phyloP scores from a whole-genome alignment of 2,113 vertebrate species.

The Dascyllus trimaculatus region DNA sequence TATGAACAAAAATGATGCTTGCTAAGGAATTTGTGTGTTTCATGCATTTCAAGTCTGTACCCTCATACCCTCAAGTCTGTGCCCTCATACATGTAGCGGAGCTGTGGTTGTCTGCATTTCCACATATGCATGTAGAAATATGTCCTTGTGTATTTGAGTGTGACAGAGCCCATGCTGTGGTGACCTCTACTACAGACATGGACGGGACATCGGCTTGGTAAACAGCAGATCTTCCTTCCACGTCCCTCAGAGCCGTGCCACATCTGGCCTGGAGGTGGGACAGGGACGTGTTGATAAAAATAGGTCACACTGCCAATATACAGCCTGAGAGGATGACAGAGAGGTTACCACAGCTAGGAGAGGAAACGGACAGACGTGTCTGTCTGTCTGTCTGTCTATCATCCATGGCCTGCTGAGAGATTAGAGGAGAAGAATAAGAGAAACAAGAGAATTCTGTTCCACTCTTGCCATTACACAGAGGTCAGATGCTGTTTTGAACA shows the following conservation, averaged over 20 bases:
- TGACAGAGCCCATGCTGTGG: slow-evolving; percentile 25
- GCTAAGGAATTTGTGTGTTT: not conserved
- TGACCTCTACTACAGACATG: slow-evolving; percentile 74
- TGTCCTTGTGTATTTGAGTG: slow-evolving; percentile 27
- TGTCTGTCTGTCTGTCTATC: slow-evolving; percentile 65
- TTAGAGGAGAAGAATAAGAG: slow-evolving; percentile 35
- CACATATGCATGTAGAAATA: not conserved
- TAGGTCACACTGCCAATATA: slow-evolving; percentile 76
- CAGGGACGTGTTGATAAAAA: slow-evolving; percentile 70
- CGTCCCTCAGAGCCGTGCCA: slow-evolving; percentile 59
- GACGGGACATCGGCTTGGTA: slow-evolving; percentile 63
- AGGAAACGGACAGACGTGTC: slow-evolving; percentile 32
- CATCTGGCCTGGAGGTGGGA: slow-evolving; percentile 69
- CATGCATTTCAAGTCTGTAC: not conserved
- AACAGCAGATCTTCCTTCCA: slow-evolving; percentile 64
- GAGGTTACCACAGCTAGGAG: slow-evolving; percentile 59
- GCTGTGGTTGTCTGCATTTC: not conserved
- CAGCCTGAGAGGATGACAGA: slow-evolving; percentile 62
- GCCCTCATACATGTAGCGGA: not conserved
- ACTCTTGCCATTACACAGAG: slow-evolving; percentile 50
- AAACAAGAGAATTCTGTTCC: slow-evolving; percentile 38
- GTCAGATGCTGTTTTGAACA: slow-evolving; percentile 54
- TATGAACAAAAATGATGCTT: not conserved
- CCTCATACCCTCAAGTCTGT: not conserved
- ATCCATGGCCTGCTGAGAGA: slow-evolving; percentile 52